Conservation (phyloP, 64 coral and sea anemone genomes). For the Porites lutea region DNA sequence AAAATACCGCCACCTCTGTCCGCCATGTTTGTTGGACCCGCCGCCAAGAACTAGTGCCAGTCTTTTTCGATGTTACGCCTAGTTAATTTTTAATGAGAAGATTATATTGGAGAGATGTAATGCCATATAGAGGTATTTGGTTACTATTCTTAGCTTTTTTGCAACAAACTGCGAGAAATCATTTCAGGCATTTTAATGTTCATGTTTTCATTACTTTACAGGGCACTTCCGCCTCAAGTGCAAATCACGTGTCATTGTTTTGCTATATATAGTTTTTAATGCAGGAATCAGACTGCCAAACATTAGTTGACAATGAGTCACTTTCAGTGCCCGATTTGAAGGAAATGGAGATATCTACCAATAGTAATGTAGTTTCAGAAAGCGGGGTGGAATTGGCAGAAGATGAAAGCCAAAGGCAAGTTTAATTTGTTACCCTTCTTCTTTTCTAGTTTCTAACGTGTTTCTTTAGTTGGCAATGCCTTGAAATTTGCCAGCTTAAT, state of each 20-base stretch:
- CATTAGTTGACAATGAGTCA: not conserved
- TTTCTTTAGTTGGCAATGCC: no score
- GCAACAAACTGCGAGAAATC: not conserved
- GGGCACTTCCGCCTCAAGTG: not conserved
- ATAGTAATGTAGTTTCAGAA: not conserved
- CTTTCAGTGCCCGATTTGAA: not conserved
- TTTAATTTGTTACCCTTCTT: no score
- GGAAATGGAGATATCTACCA: slow-evolving; percentile 9
- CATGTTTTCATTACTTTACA: not conserved
- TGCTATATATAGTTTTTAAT: not conserved
- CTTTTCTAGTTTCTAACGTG: no score
- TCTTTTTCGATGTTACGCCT: slow-evolving; percentile 21
- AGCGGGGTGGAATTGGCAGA: slow-evolving; percentile 24
- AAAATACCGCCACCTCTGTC: not conserved
- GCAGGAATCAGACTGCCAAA: slow-evolving; percentile 13
- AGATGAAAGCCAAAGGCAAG: slow-evolving; percentile 6
- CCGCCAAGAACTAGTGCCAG: slow-evolving; percentile 19
- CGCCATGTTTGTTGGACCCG: slow-evolving; percentile 56
- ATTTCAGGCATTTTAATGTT: not conserved
- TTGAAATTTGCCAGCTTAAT: no score
- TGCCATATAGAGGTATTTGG: not conserved
- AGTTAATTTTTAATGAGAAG: not conserved
- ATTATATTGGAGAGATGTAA: not conserved
- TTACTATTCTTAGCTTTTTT: not conserved
- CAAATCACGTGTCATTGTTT: no score